These are phyloP conservation scores for Rhea americana DNA, from an alignment of 2,113 vertebrate genomes.

Conservation along the genomic window DNA sequence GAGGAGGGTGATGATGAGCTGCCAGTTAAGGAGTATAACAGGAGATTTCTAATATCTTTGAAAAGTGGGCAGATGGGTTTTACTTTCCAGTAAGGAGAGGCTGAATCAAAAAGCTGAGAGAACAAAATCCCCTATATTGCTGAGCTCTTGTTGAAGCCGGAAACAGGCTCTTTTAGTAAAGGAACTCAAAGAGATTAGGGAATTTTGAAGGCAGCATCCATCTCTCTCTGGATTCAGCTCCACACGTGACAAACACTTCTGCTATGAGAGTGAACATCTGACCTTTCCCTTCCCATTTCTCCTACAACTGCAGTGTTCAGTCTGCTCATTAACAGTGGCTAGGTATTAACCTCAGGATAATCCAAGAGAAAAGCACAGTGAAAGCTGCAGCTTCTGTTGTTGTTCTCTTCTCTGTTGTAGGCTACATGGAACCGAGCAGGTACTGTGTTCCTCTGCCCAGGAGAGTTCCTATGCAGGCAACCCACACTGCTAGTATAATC, in stretches of 20 bases:
- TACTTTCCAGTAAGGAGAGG: not conserved
- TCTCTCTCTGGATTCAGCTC: not conserved
- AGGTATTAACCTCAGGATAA: constrained; percentile 37
- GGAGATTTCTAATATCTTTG: not conserved
- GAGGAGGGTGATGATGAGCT: constrained; percentile 18
- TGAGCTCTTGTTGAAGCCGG: constrained; percentile 9
- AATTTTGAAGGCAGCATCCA: constrained; percentile 40
- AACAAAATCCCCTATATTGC: constrained; percentile 3
- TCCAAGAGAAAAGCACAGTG: not conserved
- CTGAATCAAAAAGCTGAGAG: not conserved
- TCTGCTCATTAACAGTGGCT: constrained; percentile 39
- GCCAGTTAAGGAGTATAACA: not conserved
- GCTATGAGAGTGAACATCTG: not conserved
- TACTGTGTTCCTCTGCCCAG: not conserved
- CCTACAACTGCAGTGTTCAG: constrained; percentile 10
- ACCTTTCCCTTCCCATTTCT: constrained; percentile 37
- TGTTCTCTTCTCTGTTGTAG: not conserved
- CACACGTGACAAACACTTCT: constrained; percentile 21
- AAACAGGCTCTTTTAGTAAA: not conserved
- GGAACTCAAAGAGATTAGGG: constrained; percentile 46
- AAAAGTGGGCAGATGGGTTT: not conserved
- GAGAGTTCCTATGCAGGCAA: not conserved
- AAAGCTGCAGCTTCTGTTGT: not conserved
- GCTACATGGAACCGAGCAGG: not conserved
- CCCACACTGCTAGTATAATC: too few relatives aligned